Conservation (phyloP, 2,797 vertebrate species). For the Morelia viridis region DNA sequence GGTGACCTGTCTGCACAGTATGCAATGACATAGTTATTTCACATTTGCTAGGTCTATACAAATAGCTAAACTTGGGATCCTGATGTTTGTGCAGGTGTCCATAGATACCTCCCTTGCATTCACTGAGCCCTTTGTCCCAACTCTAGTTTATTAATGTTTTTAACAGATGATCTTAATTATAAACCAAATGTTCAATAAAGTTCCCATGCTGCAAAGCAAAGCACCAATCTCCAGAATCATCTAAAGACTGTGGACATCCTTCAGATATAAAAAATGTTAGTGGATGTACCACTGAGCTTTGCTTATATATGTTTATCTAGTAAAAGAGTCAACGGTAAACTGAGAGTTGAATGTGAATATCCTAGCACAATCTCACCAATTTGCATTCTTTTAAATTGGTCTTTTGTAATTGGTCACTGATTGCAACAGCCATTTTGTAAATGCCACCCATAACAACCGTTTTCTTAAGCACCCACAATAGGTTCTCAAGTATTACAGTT, state of each 20-base stretch:
- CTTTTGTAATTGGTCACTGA: neutral
- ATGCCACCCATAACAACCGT: neutral
- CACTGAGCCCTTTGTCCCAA: neutral
- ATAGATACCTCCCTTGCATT: neutral
- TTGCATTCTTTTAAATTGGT: neutral
- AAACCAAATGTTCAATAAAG: neutral
- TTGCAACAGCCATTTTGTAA: neutral
- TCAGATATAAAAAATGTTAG: neutral
- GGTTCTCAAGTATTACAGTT: neutral
- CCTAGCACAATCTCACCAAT: neutral
- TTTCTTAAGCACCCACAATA: neutral
- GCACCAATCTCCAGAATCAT: neutral
- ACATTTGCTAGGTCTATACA: neutral
- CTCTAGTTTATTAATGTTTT: neutral
- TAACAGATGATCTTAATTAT: neutral
- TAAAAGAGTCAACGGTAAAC: neutral
- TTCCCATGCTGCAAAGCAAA: neutral
- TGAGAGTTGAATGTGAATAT: neutral
- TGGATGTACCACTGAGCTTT: neutral
- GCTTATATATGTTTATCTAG: neutral
- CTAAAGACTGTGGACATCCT: neutral
- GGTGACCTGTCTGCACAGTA: neutral
- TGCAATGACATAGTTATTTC: neutral
- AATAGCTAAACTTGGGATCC: neutral
- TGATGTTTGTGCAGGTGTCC: neutral